phyloP scores from a whole-genome alignment of 2,888 invertebrate species.

The Actias luna region DNA sequence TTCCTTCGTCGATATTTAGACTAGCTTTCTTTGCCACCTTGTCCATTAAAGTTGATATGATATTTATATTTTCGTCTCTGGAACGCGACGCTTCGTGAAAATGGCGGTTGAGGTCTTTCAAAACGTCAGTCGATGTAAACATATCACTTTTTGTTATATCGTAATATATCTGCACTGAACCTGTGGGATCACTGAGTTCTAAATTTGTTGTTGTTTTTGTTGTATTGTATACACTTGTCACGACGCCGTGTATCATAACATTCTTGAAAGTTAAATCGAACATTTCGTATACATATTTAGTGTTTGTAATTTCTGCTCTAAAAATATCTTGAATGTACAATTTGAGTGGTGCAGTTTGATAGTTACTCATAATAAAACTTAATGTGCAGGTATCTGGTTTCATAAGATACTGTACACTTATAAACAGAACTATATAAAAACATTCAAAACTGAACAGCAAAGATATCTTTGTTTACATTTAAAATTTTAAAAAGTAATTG shows the following conservation, averaged over 20 bases:
- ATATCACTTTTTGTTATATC: constrained; percentile 54
- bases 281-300: constrained; percentile 66
- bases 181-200: constrained; percentile 69
- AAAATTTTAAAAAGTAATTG: no score
- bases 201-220: constrained; percentile 46
- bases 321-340: constrained; percentile 71
- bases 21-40: constrained; percentile 45
- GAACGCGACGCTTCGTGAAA: constrained; percentile 47
- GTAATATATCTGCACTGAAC: constrained; percentile 62
- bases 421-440: background rate
- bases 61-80: constrained; percentile 49
- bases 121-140: constrained; percentile 37
- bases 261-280: constrained; percentile 68
- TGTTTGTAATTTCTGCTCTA: constrained; percentile 57
- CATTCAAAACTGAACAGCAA: background rate
- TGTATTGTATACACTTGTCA: constrained; percentile 60
- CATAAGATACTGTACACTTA: background rate
- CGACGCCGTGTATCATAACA: constrained; percentile 66
- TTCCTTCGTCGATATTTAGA: constrained; percentile 51
- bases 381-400: background rate
- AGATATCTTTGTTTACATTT: background rate
- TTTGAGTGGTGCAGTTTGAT: constrained; percentile 59
- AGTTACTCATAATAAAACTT: constrained; percentile 32
- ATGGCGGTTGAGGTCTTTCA: constrained; percentile 48
- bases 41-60: constrained; percentile 58